phyloP scores from a whole-genome alignment of 2,888 invertebrate genomes.

The Scelioninae gen. 1 region DNA sequence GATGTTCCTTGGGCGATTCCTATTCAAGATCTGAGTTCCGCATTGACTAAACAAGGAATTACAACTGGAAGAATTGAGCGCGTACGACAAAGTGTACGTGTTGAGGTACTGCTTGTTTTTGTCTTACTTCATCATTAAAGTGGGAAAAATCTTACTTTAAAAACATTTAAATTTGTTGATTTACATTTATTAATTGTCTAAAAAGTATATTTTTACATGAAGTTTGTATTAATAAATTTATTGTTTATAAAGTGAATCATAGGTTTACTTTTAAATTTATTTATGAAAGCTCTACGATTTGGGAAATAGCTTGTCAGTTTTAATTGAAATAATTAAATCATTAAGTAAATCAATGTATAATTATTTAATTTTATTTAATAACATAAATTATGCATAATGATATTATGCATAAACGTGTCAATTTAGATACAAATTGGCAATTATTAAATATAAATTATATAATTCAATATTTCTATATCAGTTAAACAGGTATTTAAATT shows the following conservation, averaged over 20 bases:
- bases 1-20: conserved; percentile 86
- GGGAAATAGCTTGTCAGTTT: too few relatives aligned
- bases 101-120: conserved; percentile 79
- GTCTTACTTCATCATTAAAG: too few relatives aligned
- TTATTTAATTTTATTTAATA: too few relatives aligned
- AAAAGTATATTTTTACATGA: too few relatives aligned
- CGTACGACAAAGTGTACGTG: conserved; percentile 82
- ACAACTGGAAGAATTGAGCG: conserved; percentile 83
- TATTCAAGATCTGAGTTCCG: conserved; percentile 84
- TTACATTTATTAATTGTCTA: too few relatives aligned
- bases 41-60: conserved; percentile 84
- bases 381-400: neutral
- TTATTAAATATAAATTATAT: neutral
- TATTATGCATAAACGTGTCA: neutral
- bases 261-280: too few relatives aligned
- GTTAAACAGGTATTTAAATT: conserved; percentile 16
- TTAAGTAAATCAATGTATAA: too few relatives aligned
- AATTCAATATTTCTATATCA: neutral
- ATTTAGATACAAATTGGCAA: neutral
- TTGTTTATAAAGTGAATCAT: too few relatives aligned
- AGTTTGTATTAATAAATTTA: too few relatives aligned
- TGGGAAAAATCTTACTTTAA: neutral
- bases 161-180: neutral
- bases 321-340: too few relatives aligned
- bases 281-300: too few relatives aligned